These are phyloP conservation scores for Anser brachyrhynchus DNA, from an alignment of 2,113 vertebrate species.

Conservation along the genomic window DNA sequence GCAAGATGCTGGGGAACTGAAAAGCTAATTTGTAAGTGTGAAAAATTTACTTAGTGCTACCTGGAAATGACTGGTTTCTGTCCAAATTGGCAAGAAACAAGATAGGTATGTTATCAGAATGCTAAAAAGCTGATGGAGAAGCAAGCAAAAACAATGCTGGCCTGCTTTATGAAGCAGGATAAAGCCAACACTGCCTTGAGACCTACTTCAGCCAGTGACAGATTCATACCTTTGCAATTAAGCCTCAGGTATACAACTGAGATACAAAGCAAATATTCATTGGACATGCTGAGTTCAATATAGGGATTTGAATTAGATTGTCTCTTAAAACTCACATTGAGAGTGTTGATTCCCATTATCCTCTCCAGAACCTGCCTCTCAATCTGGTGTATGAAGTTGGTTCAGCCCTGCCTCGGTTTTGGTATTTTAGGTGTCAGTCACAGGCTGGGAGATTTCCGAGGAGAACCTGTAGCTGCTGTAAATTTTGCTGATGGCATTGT, in stretches of 20 bases:
- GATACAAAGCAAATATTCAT: background rate
- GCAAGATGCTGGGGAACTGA: background rate
- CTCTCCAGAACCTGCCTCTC: background rate
- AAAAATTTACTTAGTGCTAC: background rate
- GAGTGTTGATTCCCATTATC: background rate
- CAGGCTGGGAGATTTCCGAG: background rate
- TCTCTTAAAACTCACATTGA: background rate
- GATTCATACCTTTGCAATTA: background rate
- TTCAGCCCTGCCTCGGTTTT: background rate
- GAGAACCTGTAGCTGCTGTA: background rate
- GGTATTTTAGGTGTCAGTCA: background rate
- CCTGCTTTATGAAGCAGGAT: background rate
- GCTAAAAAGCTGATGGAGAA: background rate
- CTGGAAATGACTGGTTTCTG: background rate
- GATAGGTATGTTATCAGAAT: background rate
- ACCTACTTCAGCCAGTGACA: background rate
- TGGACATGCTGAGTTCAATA: background rate
- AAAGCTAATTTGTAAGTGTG: background rate
- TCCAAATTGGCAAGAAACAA: background rate
- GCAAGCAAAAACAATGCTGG: background rate
- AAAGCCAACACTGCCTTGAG: background rate
- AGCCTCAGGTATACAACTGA: background rate
- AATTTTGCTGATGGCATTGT: background rate
- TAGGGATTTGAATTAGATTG: background rate
- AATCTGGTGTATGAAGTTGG: background rate